Percentiles rank a stretch among this genome's conserved stretches.
Conservation (phyloP, 2,888 invertebrate species). For the Drosophila vallismaia region DNA sequence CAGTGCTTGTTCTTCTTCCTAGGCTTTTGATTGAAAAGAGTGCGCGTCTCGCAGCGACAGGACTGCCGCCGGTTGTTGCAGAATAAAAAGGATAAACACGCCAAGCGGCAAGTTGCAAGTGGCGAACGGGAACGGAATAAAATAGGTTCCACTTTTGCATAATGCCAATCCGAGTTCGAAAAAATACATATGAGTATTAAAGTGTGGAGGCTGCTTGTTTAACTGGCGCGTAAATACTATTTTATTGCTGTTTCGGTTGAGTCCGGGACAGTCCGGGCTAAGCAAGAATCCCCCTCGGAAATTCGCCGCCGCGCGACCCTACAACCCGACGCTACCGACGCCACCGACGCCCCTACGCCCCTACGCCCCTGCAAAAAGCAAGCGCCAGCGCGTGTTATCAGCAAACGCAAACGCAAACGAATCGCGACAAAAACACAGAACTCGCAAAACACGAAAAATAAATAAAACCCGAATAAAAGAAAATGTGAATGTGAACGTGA, state of each 20-base stretch:
- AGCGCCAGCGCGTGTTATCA: slow-evolving; percentile 64
- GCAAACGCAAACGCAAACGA: slow-evolving; percentile 37
- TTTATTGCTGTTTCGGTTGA: background rate
- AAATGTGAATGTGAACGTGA: slow-evolving; percentile 45
- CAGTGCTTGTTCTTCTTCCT: background rate
- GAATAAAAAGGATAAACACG: slow-evolving; percentile 20
- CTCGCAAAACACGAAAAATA: slow-evolving; percentile 29
- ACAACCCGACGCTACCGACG: background rate
- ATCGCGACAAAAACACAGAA: slow-evolving; percentile 46
- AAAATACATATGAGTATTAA: slow-evolving; percentile 4
- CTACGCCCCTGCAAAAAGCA: slow-evolving; percentile 8
- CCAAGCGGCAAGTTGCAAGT: background rate
- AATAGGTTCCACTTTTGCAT: slow-evolving; percentile 64
- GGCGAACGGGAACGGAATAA: background rate
- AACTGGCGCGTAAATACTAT: slow-evolving; percentile 34
- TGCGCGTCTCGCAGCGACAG: slow-evolving; percentile 57
- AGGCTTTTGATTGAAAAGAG: slow-evolving; percentile 27
- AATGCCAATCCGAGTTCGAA: slow-evolving; percentile 48
- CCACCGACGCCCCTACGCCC: background rate
- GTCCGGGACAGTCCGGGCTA: slow-evolving; percentile 49
- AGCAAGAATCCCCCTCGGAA: slow-evolving; percentile 21
- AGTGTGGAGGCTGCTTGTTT: background rate
- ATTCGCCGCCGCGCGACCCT: background rate
- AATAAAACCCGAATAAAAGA: slow-evolving; percentile 27
- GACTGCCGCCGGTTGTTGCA: slow-evolving; percentile 77